Evolutionary conservation across 2,888 invertebrate genomes (phyloP).

Genomic region (Camponotus fellah): DNA sequence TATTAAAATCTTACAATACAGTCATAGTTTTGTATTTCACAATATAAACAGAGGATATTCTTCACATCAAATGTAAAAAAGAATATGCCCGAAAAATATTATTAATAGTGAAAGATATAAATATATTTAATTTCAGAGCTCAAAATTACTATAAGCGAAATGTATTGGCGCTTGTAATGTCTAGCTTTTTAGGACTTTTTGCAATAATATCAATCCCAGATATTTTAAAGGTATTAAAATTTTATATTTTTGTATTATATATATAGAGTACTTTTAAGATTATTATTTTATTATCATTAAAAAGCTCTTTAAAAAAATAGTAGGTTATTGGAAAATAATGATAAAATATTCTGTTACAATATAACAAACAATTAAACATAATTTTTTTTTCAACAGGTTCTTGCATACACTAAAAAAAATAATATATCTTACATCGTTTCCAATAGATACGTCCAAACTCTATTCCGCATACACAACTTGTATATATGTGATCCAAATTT

Average conservation of each 20-base stretch:
- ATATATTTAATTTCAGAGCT: slow-evolving; percentile 86
- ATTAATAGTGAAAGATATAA: neutral
- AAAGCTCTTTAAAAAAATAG: neutral
- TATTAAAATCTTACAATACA: neutral
- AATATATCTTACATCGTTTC: slow-evolving; percentile 89
- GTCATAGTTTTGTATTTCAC: neutral
- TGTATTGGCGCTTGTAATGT: slow-evolving; percentile 89
- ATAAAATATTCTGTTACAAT: neutral
- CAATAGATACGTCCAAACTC: slow-evolving; percentile 92
- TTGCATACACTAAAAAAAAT: slow-evolving; percentile 91
- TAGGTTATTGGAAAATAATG: neutral
- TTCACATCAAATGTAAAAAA: too few species aligned
- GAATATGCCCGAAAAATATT: neutral
- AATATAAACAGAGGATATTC: neutral
- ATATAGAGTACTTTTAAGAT: too few species aligned
- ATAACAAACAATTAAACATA: neutral
- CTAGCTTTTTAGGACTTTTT: slow-evolving; percentile 91
- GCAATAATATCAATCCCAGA: slow-evolving; percentile 91
- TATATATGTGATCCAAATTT: slow-evolving; percentile 88
- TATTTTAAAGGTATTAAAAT: slow-evolving; percentile 88
- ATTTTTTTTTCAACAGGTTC: slow-evolving; percentile 73
- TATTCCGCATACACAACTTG: slow-evolving; percentile 92
- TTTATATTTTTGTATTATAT: neutral
- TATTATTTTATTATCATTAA: too few species aligned
- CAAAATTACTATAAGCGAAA: slow-evolving; percentile 91